phyloP scores from a whole-genome alignment of 2,113 vertebrate species.

The Helogale parvula region DNA sequence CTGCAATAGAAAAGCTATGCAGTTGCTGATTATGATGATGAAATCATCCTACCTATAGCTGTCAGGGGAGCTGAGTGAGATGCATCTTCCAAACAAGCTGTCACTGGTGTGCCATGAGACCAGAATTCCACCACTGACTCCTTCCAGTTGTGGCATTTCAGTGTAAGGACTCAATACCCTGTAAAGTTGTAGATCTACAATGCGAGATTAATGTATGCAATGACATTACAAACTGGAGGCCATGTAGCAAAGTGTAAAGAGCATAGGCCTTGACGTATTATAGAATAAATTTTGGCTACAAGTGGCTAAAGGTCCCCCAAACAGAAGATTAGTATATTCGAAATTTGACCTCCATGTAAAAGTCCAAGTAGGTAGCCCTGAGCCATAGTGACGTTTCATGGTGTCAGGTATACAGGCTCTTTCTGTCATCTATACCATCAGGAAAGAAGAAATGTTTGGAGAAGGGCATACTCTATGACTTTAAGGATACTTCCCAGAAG shows the following conservation, averaged over 20 bases:
- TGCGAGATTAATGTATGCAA: background rate
- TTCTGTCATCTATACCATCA: background rate
- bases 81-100: background rate
- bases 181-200: background rate
- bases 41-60: background rate
- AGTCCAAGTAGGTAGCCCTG: background rate
- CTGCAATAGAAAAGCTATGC: too few relatives aligned
- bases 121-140: background rate
- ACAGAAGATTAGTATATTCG: background rate
- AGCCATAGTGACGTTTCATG: background rate
- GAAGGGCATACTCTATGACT: background rate
- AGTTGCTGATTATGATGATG: background rate
- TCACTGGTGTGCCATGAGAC: background rate
- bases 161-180: background rate
- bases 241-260: background rate
- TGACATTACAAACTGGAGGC: background rate
- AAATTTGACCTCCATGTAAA: background rate
- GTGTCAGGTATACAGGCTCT: background rate
- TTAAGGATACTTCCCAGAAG: background rate
- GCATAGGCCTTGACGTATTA: background rate
- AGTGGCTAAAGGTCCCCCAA: background rate
- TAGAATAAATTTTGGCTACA: background rate
- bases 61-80: background rate
- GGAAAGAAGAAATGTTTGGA: background rate
- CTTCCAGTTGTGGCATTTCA: background rate